Base-by-base conservation (phyloP, 1,140 invertebrate genomes). In the Pectinophora gossypiella region DNA sequence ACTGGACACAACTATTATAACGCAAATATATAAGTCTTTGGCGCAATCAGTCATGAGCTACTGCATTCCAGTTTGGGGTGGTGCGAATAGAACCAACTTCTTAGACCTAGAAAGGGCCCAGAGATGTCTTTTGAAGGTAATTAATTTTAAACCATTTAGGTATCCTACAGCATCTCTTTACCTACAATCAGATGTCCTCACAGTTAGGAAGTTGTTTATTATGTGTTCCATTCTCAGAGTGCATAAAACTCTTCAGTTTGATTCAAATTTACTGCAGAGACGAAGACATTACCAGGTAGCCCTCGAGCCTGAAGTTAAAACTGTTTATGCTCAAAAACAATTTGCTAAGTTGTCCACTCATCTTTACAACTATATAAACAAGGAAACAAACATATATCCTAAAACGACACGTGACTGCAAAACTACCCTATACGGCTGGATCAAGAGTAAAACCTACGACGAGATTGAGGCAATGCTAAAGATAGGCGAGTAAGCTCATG, bases 41-140 rank as follows among this genome's bases (percentile, higher is more conserved):
- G 22, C 16, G 20, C 42, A 52, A 13, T 52, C 51, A 22, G 12
- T 52, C 3, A 0, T 52, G 22, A 21, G 21, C 9, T 52, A 52
- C 16, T 45, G 51, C 21, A 18, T 52, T 10, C 2, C 27, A 27
- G 42, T 22, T 0, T 52, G 51, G 51, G 51, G 51, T 21, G 51
- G 51, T 6, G 23, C 42, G n/a, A 19, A 10, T 4, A 52, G 46
- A 45, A 52, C 27, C 20, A 45, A 23, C 45, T 20, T 52, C 1
- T n/a, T 45, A n/a, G 15, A 27, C 10, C 12, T 48, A 4, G 47
- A 48, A 13, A 18, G 47, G 18, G 23, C 23, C 12, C 47, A 48
- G 36, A 32, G 47, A 19, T 22, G 22, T 38, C 2, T 50, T 3
- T 35, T 50, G 7, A 38, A 42, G 40, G 48, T 40, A 13, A 38